phyloP scores from a whole-genome alignment of 2,888 invertebrate species.

The Antheraea yamamai region DNA sequence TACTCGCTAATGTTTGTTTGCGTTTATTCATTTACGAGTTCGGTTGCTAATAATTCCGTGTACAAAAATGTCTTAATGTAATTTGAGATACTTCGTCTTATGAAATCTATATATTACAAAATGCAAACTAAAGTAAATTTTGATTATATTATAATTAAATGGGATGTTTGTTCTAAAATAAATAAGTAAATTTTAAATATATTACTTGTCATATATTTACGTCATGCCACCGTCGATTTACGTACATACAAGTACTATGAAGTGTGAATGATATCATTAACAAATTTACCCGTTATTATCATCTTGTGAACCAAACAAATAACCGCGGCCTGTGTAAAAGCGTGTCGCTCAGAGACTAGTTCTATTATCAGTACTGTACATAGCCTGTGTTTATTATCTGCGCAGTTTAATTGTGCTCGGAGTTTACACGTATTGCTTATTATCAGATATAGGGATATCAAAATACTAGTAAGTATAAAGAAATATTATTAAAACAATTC shows the following conservation, averaged over 20 bases:
- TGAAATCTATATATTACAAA: background rate
- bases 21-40: background rate
- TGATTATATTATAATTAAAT: background rate
- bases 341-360: background rate
- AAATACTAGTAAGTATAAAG: background rate
- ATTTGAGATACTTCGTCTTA: background rate
- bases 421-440: background rate
- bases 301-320: conserved; percentile 25
- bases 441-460: background rate
- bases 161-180: background rate
- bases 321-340: background rate
- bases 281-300: conserved; percentile 9
- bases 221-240: background rate
- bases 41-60: background rate
- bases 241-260: background rate
- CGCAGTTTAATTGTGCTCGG: conserved; percentile 2
- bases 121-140: background rate
- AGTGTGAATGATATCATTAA: background rate
- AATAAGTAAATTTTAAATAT: background rate
- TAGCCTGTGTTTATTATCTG: background rate
- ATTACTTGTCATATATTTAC: background rate
- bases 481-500: background rate
- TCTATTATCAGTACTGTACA: conserved; percentile 1
- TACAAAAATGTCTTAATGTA: background rate
- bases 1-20: background rate